These are phyloP conservation scores for Clostera curtula DNA, from an alignment of 2,888 invertebrate genomes.

Conservation along the genomic window DNA sequence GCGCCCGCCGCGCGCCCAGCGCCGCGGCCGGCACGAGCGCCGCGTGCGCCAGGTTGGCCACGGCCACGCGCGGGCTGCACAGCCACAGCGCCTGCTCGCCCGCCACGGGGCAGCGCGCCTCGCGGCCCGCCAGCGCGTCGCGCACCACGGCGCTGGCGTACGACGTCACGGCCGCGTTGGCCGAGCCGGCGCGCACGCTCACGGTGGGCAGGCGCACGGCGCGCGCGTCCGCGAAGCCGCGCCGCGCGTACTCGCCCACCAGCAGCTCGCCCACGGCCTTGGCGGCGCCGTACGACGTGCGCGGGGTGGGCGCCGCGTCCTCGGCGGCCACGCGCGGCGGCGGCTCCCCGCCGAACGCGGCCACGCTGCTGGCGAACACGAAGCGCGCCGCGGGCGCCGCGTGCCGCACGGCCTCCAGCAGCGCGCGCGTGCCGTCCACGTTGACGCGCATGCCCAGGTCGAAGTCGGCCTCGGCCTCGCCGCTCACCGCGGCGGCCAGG, in stretches of 20 bases:
- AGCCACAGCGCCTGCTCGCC: conserved; percentile 44
- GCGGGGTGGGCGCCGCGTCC: conserved; percentile 42
- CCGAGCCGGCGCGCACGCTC: conserved; percentile 47
- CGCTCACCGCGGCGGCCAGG: conserved; percentile 59
- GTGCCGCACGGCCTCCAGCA: conserved; percentile 44
- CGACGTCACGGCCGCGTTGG: conserved; percentile 59
- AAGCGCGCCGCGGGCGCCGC: conserved; percentile 32
- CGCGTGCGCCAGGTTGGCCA: conserved; percentile 43
- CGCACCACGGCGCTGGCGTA: conserved; percentile 58
- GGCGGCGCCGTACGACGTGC: conserved; percentile 53
- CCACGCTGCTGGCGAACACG: conserved; percentile 49
- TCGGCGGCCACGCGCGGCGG: conserved; percentile 41
- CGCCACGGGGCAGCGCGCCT: conserved; percentile 40
- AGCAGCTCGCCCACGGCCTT: conserved; percentile 59
- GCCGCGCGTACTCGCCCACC: conserved; percentile 52
- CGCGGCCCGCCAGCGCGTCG: conserved; percentile 44
- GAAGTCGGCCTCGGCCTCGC: conserved; percentile 53
- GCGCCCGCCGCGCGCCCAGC: conserved; percentile 38
- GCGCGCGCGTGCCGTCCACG: conserved; percentile 49
- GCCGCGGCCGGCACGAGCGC: conserved; percentile 28
- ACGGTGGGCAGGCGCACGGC: conserved; percentile 54
- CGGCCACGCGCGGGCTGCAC: conserved; percentile 42
- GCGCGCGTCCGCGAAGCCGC: conserved; percentile 48
- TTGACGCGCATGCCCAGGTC: conserved; percentile 53
- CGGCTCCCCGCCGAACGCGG: conserved; percentile 47